Conservation (phyloP, 2,888 invertebrate species). For the Auanema freiburgensis region DNA sequence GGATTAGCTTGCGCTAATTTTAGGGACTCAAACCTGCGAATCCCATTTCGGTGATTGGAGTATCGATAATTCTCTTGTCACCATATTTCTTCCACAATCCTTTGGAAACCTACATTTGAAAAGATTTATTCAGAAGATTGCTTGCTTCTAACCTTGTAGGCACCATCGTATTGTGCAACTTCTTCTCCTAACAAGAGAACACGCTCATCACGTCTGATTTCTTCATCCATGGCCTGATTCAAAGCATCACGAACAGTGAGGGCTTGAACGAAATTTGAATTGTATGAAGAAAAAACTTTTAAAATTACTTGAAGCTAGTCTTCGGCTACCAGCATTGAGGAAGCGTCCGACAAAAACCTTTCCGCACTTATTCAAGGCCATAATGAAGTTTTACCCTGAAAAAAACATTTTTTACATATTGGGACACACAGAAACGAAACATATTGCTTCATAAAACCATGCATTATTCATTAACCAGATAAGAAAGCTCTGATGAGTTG, state of each 20-base stretch:
- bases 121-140: not conserved
- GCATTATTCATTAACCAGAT: no score
- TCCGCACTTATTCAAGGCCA: constrained; percentile 40
- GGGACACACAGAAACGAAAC: no score
- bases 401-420: no score
- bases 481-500: no score
- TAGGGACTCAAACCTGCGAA: constrained; percentile 36
- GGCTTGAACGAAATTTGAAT: constrained; percentile 44
- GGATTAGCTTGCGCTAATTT: no score
- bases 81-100: constrained; percentile 98
- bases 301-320: constrained; percentile 38
- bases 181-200: constrained; percentile 93
- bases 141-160: constrained; percentile 74
- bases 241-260: constrained; percentile 95
- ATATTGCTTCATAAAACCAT: no score
- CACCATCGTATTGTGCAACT: constrained; percentile 97
- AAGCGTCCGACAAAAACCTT: constrained; percentile 26
- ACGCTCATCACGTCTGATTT: constrained; percentile 85
- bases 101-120: constrained; percentile 75
- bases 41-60: constrained; percentile 96
- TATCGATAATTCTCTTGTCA: constrained; percentile 92
- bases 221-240: constrained; percentile 93
- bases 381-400: constrained; percentile 7
- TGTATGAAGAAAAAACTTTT: constrained; percentile 7
- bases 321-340: constrained; percentile 12